Base-by-base conservation (phyloP, 2,888 invertebrate genomes). In the Diarsia mendica region DNA sequence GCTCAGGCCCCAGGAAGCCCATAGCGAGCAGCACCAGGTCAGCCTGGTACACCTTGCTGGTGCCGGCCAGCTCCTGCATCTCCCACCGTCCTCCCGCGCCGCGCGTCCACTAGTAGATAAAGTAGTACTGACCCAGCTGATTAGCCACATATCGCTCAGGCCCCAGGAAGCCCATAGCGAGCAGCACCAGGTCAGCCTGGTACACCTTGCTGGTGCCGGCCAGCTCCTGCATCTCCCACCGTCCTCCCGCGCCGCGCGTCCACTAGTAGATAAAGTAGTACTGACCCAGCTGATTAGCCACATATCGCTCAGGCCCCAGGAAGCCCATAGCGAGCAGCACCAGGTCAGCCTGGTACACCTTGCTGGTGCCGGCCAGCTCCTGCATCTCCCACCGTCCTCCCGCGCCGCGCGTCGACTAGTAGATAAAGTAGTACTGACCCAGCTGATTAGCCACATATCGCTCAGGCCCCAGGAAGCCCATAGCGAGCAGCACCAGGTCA, bases 151-250 rank as follows among this genome's bases (percentile, higher is more conserved):
- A 97, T 91, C 98, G 97, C 96, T 99, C 99, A 0, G 99, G 99
- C 0, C 99, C 99, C 80, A 99, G 96, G 97, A 99, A 99, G 89
- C 99, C 99, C 99, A 99, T 99, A 5, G 99, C 99, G 68, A 99
- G 97, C 82, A 99, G 97, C 74, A 99, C 98, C 82, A 99, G 97
- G 93, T 99, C 99, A 72, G 99, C 98, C 87, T 98, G 97, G 96
- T 97, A 99, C 48, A 98, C 96, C 92, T 97, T 97, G 92, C 98
- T 98, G 1, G 98, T 97, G 83, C 98, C 98, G 69, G 97, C 97
- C 65, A 98, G 94, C 96, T 99, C 99, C 78, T 97, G 97, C 99
- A 99, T 99, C 92, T 98, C 98, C 99, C 99, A 99, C 79, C 99
- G 97, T 0, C 99, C 99, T 69, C 97, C 97, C 44, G 98, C 98